Percentiles rank a stretch among this genome's conserved stretches.
phyloP scores from a whole-genome alignment of 2,888 invertebrate species.

The Thera obeliscata region DNA sequence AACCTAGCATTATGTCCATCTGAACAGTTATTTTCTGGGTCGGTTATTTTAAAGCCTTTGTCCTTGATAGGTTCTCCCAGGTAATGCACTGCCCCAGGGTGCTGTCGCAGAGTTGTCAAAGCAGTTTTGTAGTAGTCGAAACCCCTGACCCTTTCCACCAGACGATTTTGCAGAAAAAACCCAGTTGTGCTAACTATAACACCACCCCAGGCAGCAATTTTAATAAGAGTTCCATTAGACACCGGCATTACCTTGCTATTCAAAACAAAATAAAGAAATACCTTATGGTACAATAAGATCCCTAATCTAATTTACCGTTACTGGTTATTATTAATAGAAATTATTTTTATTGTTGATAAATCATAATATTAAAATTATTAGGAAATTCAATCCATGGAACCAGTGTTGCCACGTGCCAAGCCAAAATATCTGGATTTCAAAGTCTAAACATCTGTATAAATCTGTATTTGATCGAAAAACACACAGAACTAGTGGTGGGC shows the following conservation, averaged over 20 bases:
- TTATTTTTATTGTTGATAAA: too few relatives aligned
- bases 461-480: too few relatives aligned
- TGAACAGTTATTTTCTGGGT: constrained; percentile 77
- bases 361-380: too few relatives aligned
- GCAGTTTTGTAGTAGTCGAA: constrained; percentile 87
- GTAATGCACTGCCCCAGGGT: constrained; percentile 85
- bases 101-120: constrained; percentile 80
- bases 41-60: constrained; percentile 84
- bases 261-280: neutral
- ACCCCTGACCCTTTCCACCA: constrained; percentile 82
- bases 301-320: too few relatives aligned
- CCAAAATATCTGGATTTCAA: too few relatives aligned
- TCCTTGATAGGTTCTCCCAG: constrained; percentile 91
- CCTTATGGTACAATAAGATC: too few relatives aligned
- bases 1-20: constrained; percentile 85
- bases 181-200: constrained; percentile 82
- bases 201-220: constrained; percentile 87
- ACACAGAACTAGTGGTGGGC: too few relatives aligned
- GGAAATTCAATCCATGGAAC: too few relatives aligned
- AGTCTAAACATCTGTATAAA: too few relatives aligned
- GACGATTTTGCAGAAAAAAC: constrained; percentile 75
- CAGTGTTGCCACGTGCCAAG: too few relatives aligned
- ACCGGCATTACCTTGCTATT: constrained; percentile 57
- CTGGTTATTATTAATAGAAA: too few relatives aligned
- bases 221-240: constrained; percentile 83